Evolutionary conservation across 2,888 invertebrate genomes (phyloP), one percentile per base, ranked within the genome.

Genomic region (Drosophila longiperda): DNA sequence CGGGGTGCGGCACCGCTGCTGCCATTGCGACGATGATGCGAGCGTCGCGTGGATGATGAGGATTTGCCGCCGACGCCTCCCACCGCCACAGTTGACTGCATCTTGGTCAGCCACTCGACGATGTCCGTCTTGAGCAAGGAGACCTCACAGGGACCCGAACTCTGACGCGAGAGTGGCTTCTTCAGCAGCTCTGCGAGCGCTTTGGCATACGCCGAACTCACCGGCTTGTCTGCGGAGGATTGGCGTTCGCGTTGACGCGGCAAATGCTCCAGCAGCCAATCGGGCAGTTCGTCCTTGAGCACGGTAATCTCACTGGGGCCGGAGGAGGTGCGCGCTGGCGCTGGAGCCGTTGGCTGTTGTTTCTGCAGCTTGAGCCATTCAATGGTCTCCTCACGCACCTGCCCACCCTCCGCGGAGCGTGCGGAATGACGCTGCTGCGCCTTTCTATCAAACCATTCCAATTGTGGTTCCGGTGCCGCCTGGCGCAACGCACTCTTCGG

Each of bases 301-400:
- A 93, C 91, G 20, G 93, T 92, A 38, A 93, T 90, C 78, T 93
- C 93, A 69, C 93, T 93, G 23, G 93, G 93, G 1, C 93, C 93
- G 1, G 93, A 93, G 7, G 92, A 92, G 23, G 93, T 93, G 53
- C 93, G 89, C 17, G 91, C 92, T 0, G 93, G 93, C 29, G 81
- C 26, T 83, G 79, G 63, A 83, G 90, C 52, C 8, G 64, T 67
- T 32, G 79, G 15, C 61, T 40, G 75, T 29, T 70, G 57, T 38
- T 85, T 85, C 59, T 93, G 92, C 8, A 90, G 80, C 59, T 92
- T 91, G 20, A 93, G 75, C 93, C 93, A 93, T 38, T 92, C 93
- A 33, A 92, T 91, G 6, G 92, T 92, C 72, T 93, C 93, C 8
- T 93, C 92, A 0, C 93, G 91, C 11, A 93, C 91, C 12, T 91